Evolutionary conservation across 2,888 invertebrate species (phyloP), one percentile per base, ranked within the genome.

Genomic region (Quadroppia sp.): DNA sequence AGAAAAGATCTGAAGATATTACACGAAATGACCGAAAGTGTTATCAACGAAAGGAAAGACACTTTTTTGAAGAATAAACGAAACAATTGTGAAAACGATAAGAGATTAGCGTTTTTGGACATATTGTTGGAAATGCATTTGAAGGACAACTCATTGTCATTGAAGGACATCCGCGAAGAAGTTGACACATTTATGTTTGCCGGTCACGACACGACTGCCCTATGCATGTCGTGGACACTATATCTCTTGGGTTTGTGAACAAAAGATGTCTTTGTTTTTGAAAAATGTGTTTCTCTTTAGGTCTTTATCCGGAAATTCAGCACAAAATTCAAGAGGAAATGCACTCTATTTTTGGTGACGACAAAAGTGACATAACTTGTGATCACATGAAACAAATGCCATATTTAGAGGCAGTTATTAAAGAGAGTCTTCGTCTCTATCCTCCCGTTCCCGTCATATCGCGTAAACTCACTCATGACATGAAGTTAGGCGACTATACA

Each of bases 121-220:
- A 79, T 85, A 78, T 78, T 85, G 36, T 77, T 85, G 48, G 80
- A 81, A 56, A 77, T 81, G 50, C 78, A 80, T 25, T 78, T 80
- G 11, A 79, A 80, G 20, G 77, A 78, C 6, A 23, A 76, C n/a
- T 36, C 59, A n/a, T 77, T 84, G 71, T 80, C 82, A 2, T 77
- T 81, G 70, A 79, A 80, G 13, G 84, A 84, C 74, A 82, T 85
- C 42, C 78, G 82, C 48, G 84, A 85, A 76, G 85, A 85, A 79
- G 84, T 85, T 32, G 85, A 85, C 61, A 78, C 78, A 20, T 78
- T 78, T 61, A 78, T 78, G 78, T 77, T 78, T 64, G 78, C 82
- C 79, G 78, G 77, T 6, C 78, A 78, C 48, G 78, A 78, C 71
- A 78, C 78, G 0, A 78, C 78, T 0, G 77, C 77, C 13, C 72